Percentiles rank a stretch among this genome's conserved stretches.
Evolutionary conservation across 2,888 invertebrate species (phyloP).

Genomic region (Cyrtodaria siliqua): DNA sequence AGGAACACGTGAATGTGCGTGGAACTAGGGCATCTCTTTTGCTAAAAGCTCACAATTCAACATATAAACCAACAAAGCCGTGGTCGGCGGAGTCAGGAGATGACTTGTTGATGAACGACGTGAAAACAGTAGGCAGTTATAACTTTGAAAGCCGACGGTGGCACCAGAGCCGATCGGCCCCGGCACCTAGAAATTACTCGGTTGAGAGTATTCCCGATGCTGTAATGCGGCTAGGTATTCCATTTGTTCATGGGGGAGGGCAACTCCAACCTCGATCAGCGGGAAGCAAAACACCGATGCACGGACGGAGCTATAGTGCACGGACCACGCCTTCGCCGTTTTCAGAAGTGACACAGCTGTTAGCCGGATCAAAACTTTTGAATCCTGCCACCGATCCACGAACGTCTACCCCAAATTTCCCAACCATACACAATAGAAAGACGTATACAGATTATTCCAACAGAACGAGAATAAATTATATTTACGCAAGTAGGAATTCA

Average conservation of each 20-base stretch:
- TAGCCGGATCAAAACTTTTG: conserved; percentile 38
- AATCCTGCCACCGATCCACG: conserved; percentile 20
- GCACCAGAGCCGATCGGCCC: conserved; percentile 62
- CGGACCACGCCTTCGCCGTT: conserved; percentile 43
- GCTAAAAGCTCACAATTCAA: conserved; percentile 26
- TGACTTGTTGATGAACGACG: conserved; percentile 37
- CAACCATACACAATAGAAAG: conserved; percentile 29
- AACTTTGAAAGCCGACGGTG: conserved; percentile 67
- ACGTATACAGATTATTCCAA: conserved; percentile 9
- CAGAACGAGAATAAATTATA: conserved; percentile 44
- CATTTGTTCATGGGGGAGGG: conserved; percentile 49
- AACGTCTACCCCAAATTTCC: conserved; percentile 28
- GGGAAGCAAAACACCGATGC: neutral
- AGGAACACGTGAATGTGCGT: conserved; percentile 50
- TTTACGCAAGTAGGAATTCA: conserved; percentile 56
- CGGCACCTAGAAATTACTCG: conserved; percentile 40
- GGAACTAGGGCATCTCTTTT: conserved; percentile 45
- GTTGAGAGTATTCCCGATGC: conserved; percentile 45
- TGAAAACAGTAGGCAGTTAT: conserved; percentile 69
- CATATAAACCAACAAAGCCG: conserved; percentile 7
- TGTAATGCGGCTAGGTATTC: conserved; percentile 41
- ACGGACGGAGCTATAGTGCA: conserved; percentile 24
- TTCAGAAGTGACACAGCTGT: conserved; percentile 53
- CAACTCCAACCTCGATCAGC: conserved; percentile 7
- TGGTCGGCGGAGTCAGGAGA: conserved; percentile 1